phyloP scores from a whole-genome alignment of 2,113 vertebrate species.

The Sphyrna mokarran region DNA sequence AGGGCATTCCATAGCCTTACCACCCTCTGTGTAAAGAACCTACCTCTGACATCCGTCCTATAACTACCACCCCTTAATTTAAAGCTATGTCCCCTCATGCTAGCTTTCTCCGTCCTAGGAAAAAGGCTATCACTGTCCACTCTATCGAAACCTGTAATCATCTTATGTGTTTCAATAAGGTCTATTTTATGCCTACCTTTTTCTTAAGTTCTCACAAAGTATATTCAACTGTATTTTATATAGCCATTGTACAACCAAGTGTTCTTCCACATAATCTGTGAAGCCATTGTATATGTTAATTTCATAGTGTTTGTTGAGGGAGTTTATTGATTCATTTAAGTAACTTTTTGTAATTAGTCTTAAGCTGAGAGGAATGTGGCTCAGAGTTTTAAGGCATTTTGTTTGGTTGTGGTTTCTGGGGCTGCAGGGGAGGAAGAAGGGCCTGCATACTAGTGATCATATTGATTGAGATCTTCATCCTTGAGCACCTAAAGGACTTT shows the following conservation, averaged over 20 bases:
- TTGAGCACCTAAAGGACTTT: neutral
- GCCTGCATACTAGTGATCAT: neutral
- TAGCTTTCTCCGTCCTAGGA: too few relatives aligned
- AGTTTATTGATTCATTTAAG: neutral
- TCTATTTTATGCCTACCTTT: neutral
- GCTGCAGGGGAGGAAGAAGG: neutral
- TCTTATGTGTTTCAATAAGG: too few relatives aligned
- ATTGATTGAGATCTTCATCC: neutral
- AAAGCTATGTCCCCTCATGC: too few relatives aligned
- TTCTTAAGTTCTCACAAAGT: neutral
- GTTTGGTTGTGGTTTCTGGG: neutral
- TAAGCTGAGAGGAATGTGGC: neutral
- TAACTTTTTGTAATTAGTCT: neutral
- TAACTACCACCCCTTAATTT: too few relatives aligned
- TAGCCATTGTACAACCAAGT: neutral
- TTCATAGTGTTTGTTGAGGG: neutral
- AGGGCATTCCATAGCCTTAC: too few relatives aligned
- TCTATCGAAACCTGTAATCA: too few relatives aligned
- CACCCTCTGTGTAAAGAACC: too few relatives aligned
- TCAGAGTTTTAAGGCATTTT: neutral
- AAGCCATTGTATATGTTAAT: neutral
- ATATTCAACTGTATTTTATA: neutral
- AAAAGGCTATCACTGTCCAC: too few relatives aligned
- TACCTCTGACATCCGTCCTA: too few relatives aligned
- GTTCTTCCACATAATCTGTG: neutral